Evolutionary conservation across 2,888 invertebrate species (phyloP).

Genomic region (Belgica antarctica): DNA sequence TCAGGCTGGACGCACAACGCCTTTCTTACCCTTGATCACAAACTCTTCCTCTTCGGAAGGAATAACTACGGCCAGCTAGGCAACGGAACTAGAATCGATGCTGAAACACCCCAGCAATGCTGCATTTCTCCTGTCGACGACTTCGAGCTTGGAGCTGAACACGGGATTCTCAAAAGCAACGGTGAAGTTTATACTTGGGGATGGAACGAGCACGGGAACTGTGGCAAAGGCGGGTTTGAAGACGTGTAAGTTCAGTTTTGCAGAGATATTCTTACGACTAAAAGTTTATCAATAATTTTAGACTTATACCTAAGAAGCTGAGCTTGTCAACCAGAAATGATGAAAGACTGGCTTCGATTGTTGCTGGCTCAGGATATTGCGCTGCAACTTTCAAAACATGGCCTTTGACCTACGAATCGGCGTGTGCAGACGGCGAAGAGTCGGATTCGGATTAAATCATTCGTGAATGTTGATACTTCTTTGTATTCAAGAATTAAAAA

Average conservation of each 20-base stretch:
- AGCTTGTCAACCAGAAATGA: not conserved
- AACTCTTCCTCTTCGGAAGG: constrained; percentile 73
- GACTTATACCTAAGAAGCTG: not conserved
- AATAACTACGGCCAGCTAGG: constrained; percentile 80
- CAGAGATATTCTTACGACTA: not conserved
- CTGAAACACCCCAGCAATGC: constrained; percentile 53
- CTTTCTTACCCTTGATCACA: constrained; percentile 62
- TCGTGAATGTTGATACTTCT: too few species aligned
- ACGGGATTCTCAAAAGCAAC: constrained; percentile 68
- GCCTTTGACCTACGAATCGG: too few species aligned
- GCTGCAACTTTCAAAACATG: too few species aligned
- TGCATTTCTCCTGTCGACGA: constrained; percentile 47
- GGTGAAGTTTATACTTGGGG: constrained; percentile 76
- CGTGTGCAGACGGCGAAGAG: too few species aligned
- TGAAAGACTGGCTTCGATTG: not conserved
- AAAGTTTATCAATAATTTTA: constrained; percentile 1
- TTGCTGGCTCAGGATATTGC: constrained; percentile 37
- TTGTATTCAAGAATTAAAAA: too few species aligned
- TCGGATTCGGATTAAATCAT: too few species aligned
- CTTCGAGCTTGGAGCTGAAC: constrained; percentile 70
- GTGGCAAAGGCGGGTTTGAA: constrained; percentile 62
- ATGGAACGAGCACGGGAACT: constrained; percentile 88
- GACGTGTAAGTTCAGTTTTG: constrained; percentile 51
- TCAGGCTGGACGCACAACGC: constrained; percentile 78
- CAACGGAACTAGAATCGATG: not conserved